phyloP scores from a whole-genome alignment of 2,888 invertebrate genomes.

The Minunthozetes semirufus region DNA sequence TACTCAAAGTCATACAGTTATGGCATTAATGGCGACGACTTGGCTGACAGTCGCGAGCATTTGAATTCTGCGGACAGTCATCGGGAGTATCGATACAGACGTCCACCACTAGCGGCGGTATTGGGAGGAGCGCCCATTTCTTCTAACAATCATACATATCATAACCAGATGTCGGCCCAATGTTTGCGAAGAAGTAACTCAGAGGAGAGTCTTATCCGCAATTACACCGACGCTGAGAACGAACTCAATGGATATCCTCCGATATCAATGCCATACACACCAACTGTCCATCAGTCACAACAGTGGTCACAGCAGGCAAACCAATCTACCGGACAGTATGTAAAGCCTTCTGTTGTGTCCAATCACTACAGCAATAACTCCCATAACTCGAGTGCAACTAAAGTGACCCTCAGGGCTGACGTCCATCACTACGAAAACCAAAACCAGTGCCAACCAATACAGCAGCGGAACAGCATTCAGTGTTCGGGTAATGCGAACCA shows the following conservation, averaged over 20 bases:
- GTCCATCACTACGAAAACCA: slow-evolving; percentile 15
- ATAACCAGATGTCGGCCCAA: neutral
- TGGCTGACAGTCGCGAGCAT: slow-evolving; percentile 1
- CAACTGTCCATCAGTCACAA: neutral
- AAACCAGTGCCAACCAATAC: slow-evolving; percentile 41
- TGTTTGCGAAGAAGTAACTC: slow-evolving; percentile 49
- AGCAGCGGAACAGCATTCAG: slow-evolving; percentile 16
- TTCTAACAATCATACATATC: neutral
- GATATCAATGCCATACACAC: neutral
- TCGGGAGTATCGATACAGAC: slow-evolving; percentile 26
- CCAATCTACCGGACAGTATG: neutral
- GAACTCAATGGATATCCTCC: neutral
- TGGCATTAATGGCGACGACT: slow-evolving; percentile 36
- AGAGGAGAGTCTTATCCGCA: slow-evolving; percentile 47
- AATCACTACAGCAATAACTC: neutral
- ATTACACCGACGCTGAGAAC: slow-evolving; percentile 39
- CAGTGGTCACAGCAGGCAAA: neutral
- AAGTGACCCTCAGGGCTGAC: slow-evolving; percentile 19
- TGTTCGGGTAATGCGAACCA: slow-evolving; percentile 38
- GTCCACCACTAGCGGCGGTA: slow-evolving; percentile 28
- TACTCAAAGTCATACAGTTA: slow-evolving; percentile 41
- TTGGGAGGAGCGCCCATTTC: slow-evolving; percentile 8
- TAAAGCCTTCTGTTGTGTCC: too few species aligned
- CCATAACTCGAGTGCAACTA: neutral
- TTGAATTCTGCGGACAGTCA: neutral